A percentile compares a stretch with the other conserved stretches of the same genome.
phyloP scores from a whole-genome alignment of 2,113 vertebrate genomes.

The Myrmecophaga tridactyla region DNA sequence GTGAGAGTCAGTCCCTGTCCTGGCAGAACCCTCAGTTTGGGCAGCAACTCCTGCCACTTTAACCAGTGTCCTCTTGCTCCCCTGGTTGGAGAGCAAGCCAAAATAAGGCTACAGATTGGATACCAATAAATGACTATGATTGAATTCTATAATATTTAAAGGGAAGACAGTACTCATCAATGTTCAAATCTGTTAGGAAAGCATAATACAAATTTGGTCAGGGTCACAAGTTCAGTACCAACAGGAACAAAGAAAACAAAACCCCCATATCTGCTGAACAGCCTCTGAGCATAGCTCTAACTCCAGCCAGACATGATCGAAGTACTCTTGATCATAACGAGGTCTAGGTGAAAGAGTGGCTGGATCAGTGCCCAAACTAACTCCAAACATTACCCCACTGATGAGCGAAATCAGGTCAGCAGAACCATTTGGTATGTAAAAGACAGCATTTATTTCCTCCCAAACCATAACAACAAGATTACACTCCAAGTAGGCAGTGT shows the following conservation, averaged over 20 bases:
- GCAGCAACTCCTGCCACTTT: neutral
- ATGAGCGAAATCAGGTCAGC: neutral
- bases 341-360: neutral
- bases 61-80: neutral
- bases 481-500: neutral
- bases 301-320: neutral
- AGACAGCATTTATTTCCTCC: neutral
- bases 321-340: neutral
- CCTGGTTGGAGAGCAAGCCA: slow-evolving; percentile 9
- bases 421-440: neutral
- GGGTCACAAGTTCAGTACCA: neutral
- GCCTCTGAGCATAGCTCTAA: neutral
- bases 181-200: neutral
- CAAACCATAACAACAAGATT: neutral
- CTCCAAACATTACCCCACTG: neutral
- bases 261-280: neutral
- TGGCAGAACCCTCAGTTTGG: neutral
- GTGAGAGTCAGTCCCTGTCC: neutral
- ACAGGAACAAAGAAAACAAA: neutral
- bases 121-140: neutral
- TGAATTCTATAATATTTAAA: neutral
- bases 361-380: neutral
- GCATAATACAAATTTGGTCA: neutral
- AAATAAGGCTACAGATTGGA: neutral
- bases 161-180: neutral